Conservation (phyloP, 2,797 vertebrate species). For the Eleutherodactylus coqui region DNA sequence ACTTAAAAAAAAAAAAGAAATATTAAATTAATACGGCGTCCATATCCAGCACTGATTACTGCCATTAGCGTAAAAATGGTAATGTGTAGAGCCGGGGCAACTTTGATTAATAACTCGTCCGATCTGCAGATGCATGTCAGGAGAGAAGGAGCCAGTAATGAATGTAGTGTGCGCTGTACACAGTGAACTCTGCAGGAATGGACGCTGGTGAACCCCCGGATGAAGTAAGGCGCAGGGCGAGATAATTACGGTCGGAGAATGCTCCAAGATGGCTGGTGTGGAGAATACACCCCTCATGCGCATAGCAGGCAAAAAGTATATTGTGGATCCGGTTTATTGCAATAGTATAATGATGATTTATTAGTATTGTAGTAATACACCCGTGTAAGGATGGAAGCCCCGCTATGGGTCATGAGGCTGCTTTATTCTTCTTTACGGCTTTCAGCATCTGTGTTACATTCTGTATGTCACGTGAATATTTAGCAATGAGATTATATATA, state of each 20-base stretch:
- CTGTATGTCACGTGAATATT: no score
- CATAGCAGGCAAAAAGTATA: neutral
- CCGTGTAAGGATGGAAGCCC: no score
- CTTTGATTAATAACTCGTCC: conserved; percentile 56
- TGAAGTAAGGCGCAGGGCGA: conserved; percentile 32
- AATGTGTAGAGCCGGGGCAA: conserved; percentile 41
- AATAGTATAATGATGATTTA: neutral
- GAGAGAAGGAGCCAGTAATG: conserved; percentile 50
- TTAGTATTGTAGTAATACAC: neutral
- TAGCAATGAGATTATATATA: no score
- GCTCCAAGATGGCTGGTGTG: conserved; percentile 1
- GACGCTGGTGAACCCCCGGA: conserved; percentile 45
- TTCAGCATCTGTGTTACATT: no score
- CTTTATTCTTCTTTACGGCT: no score
- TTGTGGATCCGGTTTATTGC: neutral
- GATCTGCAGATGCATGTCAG: conserved; percentile 33
- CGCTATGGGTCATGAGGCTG: no score
- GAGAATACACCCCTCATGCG: neutral
- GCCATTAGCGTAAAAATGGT: conserved; percentile 51
- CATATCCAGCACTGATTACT: conserved; percentile 51
- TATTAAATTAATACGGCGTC: neutral
- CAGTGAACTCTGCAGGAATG: conserved; percentile 51
- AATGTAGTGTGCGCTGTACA: conserved; percentile 28
- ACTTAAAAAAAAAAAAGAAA: neutral
- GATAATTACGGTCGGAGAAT: conserved; percentile 43